These are phyloP conservation scores for honey bee (Apis mellifera) DNA, from an alignment of 1,140 invertebrate genomes.

Conservation along the genomic window DNA sequence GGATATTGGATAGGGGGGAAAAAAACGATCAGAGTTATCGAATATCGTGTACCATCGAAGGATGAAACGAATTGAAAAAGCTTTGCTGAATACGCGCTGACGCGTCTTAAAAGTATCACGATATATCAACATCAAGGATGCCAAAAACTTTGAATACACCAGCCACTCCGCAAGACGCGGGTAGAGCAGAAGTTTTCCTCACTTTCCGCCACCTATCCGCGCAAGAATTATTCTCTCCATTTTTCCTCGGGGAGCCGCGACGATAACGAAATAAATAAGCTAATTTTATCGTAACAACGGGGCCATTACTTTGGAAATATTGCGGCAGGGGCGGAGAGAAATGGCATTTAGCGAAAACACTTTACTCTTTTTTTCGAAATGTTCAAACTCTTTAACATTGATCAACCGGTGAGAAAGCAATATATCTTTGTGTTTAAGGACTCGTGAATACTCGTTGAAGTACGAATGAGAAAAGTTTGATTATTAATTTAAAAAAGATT, in stretches of 20 bases:
- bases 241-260: conserved; percentile 35
- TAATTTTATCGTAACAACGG: conserved; percentile 52
- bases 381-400: not conserved
- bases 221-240: conserved; percentile 57
- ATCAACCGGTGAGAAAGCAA: not conserved
- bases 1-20: conserved; percentile 4
- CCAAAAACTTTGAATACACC: conserved; percentile 70
- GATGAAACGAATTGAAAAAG: conserved; percentile 43
- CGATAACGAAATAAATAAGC: conserved; percentile 60
- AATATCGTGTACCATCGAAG: conserved; percentile 53
- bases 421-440: no score
- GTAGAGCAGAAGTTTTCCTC: conserved; percentile 55
- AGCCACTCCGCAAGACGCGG: conserved; percentile 47
- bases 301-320: not conserved
- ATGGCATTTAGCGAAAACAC: not conserved
- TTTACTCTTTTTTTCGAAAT: not conserved
- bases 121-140: conserved; percentile 69
- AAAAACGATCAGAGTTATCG: conserved; percentile 50
- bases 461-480: no score
- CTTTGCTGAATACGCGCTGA: conserved; percentile 55
- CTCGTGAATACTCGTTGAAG: no score
- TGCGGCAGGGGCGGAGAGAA: not conserved
- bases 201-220: conserved; percentile 50
- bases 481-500: no score
- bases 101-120: conserved; percentile 62